Conservation (phyloP, 2,113 vertebrate species). For the Ctenomys sociabilis region DNA sequence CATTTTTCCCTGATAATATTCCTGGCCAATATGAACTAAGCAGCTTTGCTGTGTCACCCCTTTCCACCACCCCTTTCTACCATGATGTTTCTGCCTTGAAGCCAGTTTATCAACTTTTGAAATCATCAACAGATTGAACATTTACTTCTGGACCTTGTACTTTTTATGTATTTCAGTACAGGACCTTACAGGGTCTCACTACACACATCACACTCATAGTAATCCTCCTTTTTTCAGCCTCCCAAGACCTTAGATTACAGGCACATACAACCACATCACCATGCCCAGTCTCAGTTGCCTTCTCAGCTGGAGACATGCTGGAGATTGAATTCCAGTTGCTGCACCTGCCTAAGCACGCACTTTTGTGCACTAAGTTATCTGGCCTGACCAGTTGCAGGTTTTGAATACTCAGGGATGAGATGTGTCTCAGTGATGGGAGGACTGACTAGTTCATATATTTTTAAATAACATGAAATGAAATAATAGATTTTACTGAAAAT, state of each 20-base stretch:
- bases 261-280: too few relatives aligned
- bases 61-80: background rate
- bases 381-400: background rate
- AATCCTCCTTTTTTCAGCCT: too few relatives aligned
- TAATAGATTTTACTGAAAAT: background rate
- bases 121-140: background rate
- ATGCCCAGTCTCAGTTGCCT: too few relatives aligned
- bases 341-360: too few relatives aligned
- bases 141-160: background rate
- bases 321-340: too few relatives aligned
- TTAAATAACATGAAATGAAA: background rate
- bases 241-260: too few relatives aligned
- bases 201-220: too few relatives aligned
- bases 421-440: background rate
- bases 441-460: background rate
- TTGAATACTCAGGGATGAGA: background rate
- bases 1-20: background rate
- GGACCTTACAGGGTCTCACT: too few relatives aligned
- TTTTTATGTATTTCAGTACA: background rate
- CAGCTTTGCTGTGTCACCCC: background rate
- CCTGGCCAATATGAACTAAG: background rate
- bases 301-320: too few relatives aligned
- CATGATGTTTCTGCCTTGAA: background rate
- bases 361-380: too few relatives aligned
- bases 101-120: background rate